Evolutionary conservation across 2,888 invertebrate genomes (phyloP).

Genomic region (Apotomis turbidana): DNA sequence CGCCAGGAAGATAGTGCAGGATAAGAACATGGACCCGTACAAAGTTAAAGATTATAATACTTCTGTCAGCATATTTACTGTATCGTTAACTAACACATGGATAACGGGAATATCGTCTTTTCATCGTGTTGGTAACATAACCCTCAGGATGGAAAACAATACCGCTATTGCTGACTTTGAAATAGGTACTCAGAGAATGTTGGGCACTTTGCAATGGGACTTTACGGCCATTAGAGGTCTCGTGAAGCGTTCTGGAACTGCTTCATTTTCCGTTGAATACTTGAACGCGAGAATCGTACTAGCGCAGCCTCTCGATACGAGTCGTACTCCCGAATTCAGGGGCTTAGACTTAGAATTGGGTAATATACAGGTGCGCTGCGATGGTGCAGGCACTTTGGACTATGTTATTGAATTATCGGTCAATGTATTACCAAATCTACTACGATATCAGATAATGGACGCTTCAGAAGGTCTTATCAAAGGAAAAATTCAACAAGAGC

Average conservation of each 20-base stretch:
- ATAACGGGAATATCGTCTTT: slow-evolving; percentile 91
- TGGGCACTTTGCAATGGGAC: slow-evolving; percentile 92
- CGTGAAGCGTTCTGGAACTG: slow-evolving; percentile 87
- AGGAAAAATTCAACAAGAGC: slow-evolving; percentile 88
- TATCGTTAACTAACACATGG: slow-evolving; percentile 90
- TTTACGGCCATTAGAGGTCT: slow-evolving; percentile 87
- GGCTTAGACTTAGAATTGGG: slow-evolving; percentile 91
- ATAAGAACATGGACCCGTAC: slow-evolving; percentile 89
- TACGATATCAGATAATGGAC: slow-evolving; percentile 94
- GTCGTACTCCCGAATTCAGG: slow-evolving; percentile 88
- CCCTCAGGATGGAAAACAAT: slow-evolving; percentile 88
- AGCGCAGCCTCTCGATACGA: slow-evolving; percentile 90
- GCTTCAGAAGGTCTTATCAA: slow-evolving; percentile 91
- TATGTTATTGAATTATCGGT: slow-evolving; percentile 91
- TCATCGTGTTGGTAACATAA: slow-evolving; percentile 91
- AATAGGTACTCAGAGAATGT: slow-evolving; percentile 91
- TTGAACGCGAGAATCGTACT: slow-evolving; percentile 87
- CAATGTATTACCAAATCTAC: slow-evolving; percentile 92
- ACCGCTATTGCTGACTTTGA: slow-evolving; percentile 87
- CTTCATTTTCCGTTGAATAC: slow-evolving; percentile 91
- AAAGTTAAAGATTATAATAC: slow-evolving; percentile 89
- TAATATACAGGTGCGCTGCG: slow-evolving; percentile 92
- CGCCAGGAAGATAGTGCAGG: slow-evolving; percentile 85
- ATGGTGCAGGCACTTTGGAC: slow-evolving; percentile 93
- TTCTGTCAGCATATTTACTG: slow-evolving; percentile 87